These are phyloP conservation scores for Pipistrellus pygmaeus DNA, from an alignment of 2,797 vertebrate genomes.

Conservation along the genomic window DNA sequence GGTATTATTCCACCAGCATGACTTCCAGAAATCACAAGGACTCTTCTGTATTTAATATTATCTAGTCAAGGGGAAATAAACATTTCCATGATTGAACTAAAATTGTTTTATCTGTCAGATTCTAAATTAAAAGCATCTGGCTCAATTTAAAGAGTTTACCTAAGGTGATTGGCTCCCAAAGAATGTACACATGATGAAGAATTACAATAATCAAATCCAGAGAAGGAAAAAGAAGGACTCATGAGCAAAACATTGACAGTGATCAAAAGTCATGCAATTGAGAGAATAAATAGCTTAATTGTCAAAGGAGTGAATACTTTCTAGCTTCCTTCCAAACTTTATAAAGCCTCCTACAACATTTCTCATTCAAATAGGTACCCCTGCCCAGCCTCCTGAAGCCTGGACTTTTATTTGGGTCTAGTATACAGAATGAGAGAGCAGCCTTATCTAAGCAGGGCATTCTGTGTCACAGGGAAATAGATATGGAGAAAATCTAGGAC, in stretches of 20 bases:
- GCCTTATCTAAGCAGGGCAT: not conserved
- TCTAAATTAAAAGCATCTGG: constrained; percentile 57
- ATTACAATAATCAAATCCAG: constrained; percentile 52
- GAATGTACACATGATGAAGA: not conserved
- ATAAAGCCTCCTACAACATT: not conserved
- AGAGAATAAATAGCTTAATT: constrained; percentile 43
- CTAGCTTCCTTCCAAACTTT: not conserved
- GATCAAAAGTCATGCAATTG: constrained; percentile 46
- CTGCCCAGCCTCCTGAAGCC: not conserved
- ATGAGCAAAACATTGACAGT: constrained; percentile 50
- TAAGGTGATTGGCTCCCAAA: constrained; percentile 25
- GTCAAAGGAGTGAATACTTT: not conserved
- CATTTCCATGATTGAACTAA: constrained; percentile 60
- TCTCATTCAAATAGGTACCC: not conserved
- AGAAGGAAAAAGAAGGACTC: not conserved
- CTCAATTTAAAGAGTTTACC: constrained; percentile 44
- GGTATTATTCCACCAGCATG: not conserved
- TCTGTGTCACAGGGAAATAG: not conserved
- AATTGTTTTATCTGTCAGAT: not conserved
- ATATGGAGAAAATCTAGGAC: not conserved
- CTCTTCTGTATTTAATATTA: constrained; percentile 10
- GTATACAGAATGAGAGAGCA: not conserved
- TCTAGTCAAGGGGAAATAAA: constrained; percentile 43
- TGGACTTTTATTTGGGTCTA: not conserved
- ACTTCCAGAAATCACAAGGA: constrained; percentile 13